A percentile compares a stretch with the other conserved stretches of the same genome.
Evolutionary conservation across 2,113 vertebrate genomes (phyloP).

Genomic region (Phalacrocorax aristotelis): DNA sequence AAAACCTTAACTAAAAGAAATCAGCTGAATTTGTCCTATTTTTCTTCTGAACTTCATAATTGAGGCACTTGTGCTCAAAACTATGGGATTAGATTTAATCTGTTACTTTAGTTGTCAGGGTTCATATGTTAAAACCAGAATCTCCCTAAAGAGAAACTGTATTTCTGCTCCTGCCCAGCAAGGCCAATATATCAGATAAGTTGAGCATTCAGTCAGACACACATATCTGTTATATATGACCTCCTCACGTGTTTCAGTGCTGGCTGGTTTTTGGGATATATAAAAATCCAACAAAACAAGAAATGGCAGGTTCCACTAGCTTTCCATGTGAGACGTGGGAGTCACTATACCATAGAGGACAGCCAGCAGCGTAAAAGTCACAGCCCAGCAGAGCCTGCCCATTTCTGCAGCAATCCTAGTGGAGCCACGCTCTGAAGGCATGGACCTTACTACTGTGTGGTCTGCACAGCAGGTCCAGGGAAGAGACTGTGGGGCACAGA

Average conservation of each 20-base stretch:
- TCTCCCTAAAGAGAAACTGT: not conserved
- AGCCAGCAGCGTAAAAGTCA: not conserved
- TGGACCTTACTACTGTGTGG: not conserved
- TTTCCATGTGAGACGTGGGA: accelerated
- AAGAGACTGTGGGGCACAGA: not conserved
- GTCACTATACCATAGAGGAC: not conserved
- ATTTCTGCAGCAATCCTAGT: not conserved
- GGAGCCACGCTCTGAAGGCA: accelerated
- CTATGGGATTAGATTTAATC: not conserved
- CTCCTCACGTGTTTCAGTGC: not conserved
- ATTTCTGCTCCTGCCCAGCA: not conserved
- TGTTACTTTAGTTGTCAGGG: not conserved
- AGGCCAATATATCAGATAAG: not conserved
- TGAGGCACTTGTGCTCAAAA: not conserved
- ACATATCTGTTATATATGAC: accelerated
- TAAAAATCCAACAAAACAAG: not conserved
- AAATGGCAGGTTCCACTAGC: not conserved
- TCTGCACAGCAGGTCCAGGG: not conserved
- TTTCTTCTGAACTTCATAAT: not conserved
- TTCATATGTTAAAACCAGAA: not conserved
- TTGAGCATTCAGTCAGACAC: not conserved
- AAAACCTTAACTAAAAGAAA: not conserved
- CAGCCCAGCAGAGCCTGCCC: not conserved
- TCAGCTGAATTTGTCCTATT: not conserved
- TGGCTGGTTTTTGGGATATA: not conserved